Conservation (phyloP, 1,140 invertebrate species). For the Apolygus lucorum region DNA sequence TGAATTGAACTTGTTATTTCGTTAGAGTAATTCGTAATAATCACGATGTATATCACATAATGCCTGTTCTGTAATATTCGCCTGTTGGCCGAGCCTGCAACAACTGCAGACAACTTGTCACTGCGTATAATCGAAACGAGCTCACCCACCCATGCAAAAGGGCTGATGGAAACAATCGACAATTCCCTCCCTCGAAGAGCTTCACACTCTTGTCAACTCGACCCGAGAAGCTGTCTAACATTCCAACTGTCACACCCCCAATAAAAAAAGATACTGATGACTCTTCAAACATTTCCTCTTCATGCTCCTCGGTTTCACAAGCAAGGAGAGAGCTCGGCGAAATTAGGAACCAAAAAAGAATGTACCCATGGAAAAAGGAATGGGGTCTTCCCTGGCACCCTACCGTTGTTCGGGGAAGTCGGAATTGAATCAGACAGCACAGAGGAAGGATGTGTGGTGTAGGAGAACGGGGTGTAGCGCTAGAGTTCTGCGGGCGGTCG, state of each 20-base stretch:
- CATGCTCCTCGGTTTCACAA: too few species aligned
- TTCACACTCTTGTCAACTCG: background rate
- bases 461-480: background rate
- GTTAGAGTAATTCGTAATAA: too few species aligned
- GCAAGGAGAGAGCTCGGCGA: background rate
- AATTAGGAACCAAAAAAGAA: background rate
- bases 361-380: slow-evolving; percentile 6
- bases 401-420: background rate
- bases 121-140: background rate
- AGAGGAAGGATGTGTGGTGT: slow-evolving; percentile 9
- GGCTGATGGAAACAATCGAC: background rate
- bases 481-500: slow-evolving; percentile 9
- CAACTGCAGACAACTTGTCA: too few species aligned
- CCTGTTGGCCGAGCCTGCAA: too few species aligned
- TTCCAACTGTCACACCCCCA: background rate
- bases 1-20: too few species aligned
- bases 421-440: slow-evolving; percentile 12
- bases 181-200: background rate
- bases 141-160: background rate
- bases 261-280: slow-evolving; percentile 17
- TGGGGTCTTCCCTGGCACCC: background rate
- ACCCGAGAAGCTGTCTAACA: background rate
- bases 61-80: too few species aligned
- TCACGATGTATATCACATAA: too few species aligned
- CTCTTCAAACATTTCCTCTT: slow-evolving; percentile 2